Percentiles rank a stretch among this genome's conserved stretches.
phyloP scores from a whole-genome alignment of 2,113 vertebrate genomes.

The Semnornis frantzii region DNA sequence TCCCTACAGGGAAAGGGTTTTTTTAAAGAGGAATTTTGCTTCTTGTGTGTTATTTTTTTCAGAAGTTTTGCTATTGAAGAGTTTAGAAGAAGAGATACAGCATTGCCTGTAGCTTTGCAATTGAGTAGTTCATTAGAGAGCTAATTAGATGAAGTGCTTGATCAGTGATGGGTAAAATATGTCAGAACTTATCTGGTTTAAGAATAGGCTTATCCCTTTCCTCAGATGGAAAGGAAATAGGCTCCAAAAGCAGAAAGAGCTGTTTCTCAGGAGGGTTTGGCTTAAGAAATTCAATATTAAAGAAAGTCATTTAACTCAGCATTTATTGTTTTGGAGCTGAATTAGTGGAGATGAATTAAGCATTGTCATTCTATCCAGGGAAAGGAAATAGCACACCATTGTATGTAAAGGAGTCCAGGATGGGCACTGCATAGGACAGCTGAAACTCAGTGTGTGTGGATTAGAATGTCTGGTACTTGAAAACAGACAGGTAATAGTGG shows the following conservation, averaged over 20 bases:
- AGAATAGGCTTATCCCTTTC: conserved; percentile 30
- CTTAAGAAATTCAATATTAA: conserved; percentile 32
- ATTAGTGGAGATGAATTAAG: conserved; percentile 7
- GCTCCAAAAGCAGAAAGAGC: neutral
- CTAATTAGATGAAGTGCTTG: conserved; percentile 62
- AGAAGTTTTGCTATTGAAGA: neutral
- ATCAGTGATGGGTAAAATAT: conserved; percentile 60
- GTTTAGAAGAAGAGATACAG: neutral
- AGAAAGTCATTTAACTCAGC: neutral
- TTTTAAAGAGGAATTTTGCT: neutral
- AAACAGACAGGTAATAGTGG: conserved; percentile 13
- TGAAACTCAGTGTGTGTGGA: neutral
- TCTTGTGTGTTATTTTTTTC: neutral
- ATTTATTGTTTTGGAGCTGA: conserved; percentile 31
- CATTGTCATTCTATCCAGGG: neutral
- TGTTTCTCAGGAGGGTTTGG: conserved; percentile 31
- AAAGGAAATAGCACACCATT: neutral
- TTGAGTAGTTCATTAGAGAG: conserved; percentile 50
- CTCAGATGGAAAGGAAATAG: neutral
- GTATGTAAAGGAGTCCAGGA: neutral
- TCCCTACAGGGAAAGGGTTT: neutral
- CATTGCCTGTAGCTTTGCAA: conserved; percentile 19
- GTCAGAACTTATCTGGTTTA: conserved; percentile 50
- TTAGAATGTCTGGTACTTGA: conserved; percentile 19
- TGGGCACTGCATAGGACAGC: neutral